phyloP scores from a whole-genome alignment of 2,888 invertebrate species.

The Azorinus chamasolen region DNA sequence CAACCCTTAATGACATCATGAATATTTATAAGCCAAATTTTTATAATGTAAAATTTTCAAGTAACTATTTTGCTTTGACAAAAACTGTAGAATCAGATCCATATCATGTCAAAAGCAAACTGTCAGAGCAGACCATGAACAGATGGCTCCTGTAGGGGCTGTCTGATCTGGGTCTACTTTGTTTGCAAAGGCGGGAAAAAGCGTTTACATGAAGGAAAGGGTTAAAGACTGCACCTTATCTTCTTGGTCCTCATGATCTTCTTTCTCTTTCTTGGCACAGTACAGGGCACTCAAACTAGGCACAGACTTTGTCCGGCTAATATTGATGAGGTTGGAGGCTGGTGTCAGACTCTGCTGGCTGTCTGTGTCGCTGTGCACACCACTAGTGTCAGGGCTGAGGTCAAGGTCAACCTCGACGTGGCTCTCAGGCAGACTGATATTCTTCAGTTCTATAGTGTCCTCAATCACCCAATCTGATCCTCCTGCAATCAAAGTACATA shows the following conservation, averaged over 20 bases:
- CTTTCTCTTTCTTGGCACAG: constrained; percentile 68
- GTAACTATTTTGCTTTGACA: too few species aligned
- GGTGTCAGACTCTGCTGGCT: constrained; percentile 61
- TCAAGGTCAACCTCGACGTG: constrained; percentile 83
- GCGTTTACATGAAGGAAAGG: too few species aligned
- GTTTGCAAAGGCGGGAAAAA: too few species aligned
- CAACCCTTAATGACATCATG: too few species aligned
- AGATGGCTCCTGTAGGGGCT: too few species aligned
- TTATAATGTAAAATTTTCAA: too few species aligned
- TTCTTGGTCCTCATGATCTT: constrained; percentile 43
- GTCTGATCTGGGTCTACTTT: too few species aligned
- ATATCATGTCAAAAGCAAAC: too few species aligned
- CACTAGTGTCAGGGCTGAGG: constrained; percentile 59
- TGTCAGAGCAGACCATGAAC: too few species aligned
- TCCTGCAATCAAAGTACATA: constrained; percentile 88
- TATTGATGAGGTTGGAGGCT: constrained; percentile 69
- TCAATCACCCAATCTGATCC: constrained; percentile 96
- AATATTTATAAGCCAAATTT: too few species aligned
- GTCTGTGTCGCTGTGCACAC: constrained; percentile 47
- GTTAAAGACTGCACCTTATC: too few species aligned
- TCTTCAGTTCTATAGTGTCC: constrained; percentile 97
- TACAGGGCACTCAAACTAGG: constrained; percentile 84
- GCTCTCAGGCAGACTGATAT: constrained; percentile 91
- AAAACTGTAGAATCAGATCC: too few species aligned
- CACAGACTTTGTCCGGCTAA: constrained; percentile 78